These are phyloP conservation scores for Hylaea fasciaria DNA, from an alignment of 2,888 invertebrate genomes.

Conservation along the genomic window DNA sequence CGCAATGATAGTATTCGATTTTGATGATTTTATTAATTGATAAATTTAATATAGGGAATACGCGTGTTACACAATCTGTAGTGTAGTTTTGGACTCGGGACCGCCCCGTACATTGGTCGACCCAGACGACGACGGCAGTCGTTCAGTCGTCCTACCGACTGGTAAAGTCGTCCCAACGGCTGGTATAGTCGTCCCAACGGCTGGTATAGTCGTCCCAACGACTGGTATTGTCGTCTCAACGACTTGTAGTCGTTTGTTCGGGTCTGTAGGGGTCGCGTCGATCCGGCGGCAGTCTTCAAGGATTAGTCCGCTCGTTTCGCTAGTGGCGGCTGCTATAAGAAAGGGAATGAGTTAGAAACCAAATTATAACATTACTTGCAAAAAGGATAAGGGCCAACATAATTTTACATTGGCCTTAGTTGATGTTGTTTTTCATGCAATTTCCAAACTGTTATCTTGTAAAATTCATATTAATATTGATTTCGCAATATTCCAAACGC, in stretches of 20 bases:
- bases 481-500: too few species aligned
- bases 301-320: conserved; percentile 66
- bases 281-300: conserved; percentile 67
- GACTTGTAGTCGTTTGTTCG: conserved; percentile 12
- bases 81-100: conserved; percentile 50
- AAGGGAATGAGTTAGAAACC: conserved; percentile 32
- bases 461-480: too few species aligned
- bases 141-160: conserved; percentile 17
- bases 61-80: conserved; percentile 53
- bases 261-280: conserved; percentile 27
- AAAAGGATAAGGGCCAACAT: neutral
- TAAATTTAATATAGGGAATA: conserved; percentile 45
- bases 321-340: conserved; percentile 80
- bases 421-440: too few species aligned
- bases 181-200: conserved; percentile 4
- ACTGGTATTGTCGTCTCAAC: too few species aligned
- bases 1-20: neutral
- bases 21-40: conserved; percentile 18
- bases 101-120: conserved; percentile 37
- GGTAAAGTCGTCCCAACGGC: conserved; percentile 2
- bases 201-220: conserved; percentile 41
- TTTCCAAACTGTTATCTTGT: too few species aligned
- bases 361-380: conserved; percentile 14
- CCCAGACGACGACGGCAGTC: conserved; percentile 29
- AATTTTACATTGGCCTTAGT: too few species aligned